Evolutionary conservation across 2,888 invertebrate species (phyloP).

Genomic region (Apamea epomidion): DNA sequence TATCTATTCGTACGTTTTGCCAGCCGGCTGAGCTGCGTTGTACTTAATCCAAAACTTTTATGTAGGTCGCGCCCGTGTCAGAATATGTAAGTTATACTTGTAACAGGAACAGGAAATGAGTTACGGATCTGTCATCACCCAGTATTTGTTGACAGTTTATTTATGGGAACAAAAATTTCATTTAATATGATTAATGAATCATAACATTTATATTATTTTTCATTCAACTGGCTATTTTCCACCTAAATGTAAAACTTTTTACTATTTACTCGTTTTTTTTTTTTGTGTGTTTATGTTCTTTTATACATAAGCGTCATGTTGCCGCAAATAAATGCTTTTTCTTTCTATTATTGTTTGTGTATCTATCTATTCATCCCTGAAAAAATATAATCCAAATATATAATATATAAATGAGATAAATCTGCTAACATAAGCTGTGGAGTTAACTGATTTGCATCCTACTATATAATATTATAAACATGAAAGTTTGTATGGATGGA

Average conservation of each 20-base stretch:
- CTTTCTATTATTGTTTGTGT: neutral
- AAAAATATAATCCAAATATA: neutral
- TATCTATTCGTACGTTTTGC: conserved; percentile 80
- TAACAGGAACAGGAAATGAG: conserved; percentile 67
- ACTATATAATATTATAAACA: too few relatives aligned
- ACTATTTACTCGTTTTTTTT: too few relatives aligned
- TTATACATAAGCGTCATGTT: too few relatives aligned
- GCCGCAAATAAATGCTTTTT: too few relatives aligned
- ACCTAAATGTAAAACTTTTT: neutral
- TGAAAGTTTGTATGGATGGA: too few relatives aligned
- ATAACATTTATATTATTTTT: conserved; percentile 11
- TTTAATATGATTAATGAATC: conserved; percentile 39
- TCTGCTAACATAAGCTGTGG: neutral
- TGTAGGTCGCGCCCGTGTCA: conserved; percentile 77
- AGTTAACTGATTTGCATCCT: conserved; percentile 23
- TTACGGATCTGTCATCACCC: conserved; percentile 70
- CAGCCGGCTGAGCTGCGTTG: conserved; percentile 72
- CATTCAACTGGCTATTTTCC: neutral
- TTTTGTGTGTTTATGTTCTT: too few relatives aligned
- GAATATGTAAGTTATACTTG: conserved; percentile 63
- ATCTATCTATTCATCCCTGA: neutral
- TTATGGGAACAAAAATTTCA: conserved; percentile 61
- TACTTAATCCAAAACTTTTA: conserved; percentile 77
- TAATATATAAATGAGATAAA: neutral
- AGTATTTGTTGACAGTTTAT: conserved; percentile 73